A percentile compares a stretch with the other conserved stretches of the same genome.
These are phyloP conservation scores for Lingula anatina DNA, from an alignment of 2,888 invertebrate species.

Conservation along the genomic window DNA sequence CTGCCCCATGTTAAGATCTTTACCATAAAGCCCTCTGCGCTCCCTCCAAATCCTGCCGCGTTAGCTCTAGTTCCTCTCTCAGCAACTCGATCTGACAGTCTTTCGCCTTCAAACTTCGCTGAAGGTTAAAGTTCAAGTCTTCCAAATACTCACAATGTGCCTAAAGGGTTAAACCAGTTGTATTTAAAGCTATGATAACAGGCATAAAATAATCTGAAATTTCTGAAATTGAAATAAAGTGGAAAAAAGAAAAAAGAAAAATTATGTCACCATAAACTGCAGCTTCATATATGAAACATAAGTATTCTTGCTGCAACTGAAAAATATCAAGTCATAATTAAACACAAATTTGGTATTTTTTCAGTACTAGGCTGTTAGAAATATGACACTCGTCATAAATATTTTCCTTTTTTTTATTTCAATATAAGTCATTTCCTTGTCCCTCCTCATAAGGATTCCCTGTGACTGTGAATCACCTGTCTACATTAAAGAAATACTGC, in stretches of 20 bases:
- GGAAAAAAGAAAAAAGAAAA: no score
- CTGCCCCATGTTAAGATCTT: no score
- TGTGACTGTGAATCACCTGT: neutral
- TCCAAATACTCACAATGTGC: constrained; percentile 82
- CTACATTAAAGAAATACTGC: no score
- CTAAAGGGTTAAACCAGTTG: constrained; percentile 54
- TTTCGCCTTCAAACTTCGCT: constrained; percentile 70
- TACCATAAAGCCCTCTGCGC: no score
- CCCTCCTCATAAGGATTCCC: neutral
- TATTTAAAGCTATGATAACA: no score
- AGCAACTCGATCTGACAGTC: constrained; percentile 61
- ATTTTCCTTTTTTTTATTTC: neutral
- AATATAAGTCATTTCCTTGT: neutral
- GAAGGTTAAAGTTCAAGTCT: constrained; percentile 73
- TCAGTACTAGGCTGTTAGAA: neutral
- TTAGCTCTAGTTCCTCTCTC: constrained; percentile 48
- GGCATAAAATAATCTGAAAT: no score
- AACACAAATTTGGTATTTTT: neutral
- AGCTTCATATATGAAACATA: neutral
- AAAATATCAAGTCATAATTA: neutral
- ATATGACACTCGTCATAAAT: neutral
- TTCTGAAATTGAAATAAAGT: no score
- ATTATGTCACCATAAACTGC: neutral
- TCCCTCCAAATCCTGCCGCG: no score
- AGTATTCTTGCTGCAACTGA: neutral